Base-by-base conservation (phyloP, 2,113 vertebrate species). In the Heloderma charlesbogerti region DNA sequence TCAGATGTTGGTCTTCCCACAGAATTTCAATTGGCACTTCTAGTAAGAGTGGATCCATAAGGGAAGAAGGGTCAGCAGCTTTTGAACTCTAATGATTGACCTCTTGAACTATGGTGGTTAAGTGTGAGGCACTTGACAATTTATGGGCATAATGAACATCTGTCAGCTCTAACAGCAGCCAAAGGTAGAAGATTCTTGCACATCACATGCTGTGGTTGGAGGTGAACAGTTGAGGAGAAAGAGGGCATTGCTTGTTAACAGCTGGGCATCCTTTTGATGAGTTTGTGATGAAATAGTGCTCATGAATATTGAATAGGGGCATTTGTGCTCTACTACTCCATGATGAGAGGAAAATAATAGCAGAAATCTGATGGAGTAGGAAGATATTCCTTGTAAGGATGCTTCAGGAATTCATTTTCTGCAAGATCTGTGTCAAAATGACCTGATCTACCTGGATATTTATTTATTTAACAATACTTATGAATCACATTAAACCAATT, bases 1-100 rank as follows among this genome's bases (percentile, higher is more conserved):
- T 31, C 88, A 75, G 27, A 60, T 45, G 29, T 60, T 71, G 67
- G 29, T 43, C n/a, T 66, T 84, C 60, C 6, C 77, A 15, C 57
- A 78, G 81, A 88, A 77, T 91, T 87, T 83, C 71, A 83, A 40
- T 69, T 86, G 37, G 37, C 27, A 54, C 74, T 69, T 88, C 43
- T 69, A 88, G n/a, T 45, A 83, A 81, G 66, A 84, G 27, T 69
- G 31, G 45, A 43, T 43, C 84, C 75, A 90, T 71, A 31, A 86
- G 18, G 74, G 57, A 79, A 88, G 37, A 22, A 22, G 29, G 29
- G 74, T 77, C 74, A 48, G 86, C 37, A 66, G 74, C 86, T 79
- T 88, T 48, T 79, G 86, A 79, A 88, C 74, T 88, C 57, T 66
- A 88, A 77, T 31, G 86, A 79, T 22, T 60, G 89, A 79, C n/a